These are phyloP conservation scores for Gopherus flavomarginatus DNA, from an alignment of 2,113 vertebrate genomes.

Conservation along the genomic window DNA sequence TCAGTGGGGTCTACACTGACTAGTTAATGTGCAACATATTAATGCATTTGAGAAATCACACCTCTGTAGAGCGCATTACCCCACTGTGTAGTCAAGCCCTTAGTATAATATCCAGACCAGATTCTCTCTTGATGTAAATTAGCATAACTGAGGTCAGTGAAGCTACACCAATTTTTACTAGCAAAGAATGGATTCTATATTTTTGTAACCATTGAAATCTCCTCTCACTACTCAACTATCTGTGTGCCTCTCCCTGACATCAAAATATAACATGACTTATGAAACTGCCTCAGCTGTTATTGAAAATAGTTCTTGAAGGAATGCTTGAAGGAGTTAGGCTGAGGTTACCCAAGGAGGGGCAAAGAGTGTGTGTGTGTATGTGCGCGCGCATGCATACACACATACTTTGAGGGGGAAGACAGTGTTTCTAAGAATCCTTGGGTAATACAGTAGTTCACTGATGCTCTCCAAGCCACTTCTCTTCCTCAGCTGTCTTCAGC, in stretches of 20 bases:
- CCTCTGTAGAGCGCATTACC: too few species aligned
- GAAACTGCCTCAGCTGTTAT: background rate
- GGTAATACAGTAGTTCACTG: background rate
- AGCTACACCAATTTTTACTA: background rate
- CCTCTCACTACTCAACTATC: background rate
- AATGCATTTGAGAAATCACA: too few species aligned
- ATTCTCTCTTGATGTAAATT: background rate
- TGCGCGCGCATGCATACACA: background rate
- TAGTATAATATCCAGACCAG: background rate
- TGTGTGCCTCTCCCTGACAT: background rate
- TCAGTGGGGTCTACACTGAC: background rate
- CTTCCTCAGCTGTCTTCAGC: background rate
- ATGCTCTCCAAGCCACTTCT: background rate
- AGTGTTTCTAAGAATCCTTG: background rate
- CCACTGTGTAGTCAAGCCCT: background rate
- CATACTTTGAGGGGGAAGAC: background rate
- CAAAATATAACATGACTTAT: background rate
- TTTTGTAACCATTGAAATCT: conserved; percentile 16
- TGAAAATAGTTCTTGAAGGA: background rate
- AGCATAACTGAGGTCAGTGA: background rate
- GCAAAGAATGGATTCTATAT: background rate
- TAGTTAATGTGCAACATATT: background rate
- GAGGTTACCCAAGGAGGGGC: background rate
- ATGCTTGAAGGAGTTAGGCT: background rate
- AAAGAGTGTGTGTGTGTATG: background rate